Percentiles rank a stretch among this genome's conserved stretches.
Evolutionary conservation across 1,140 invertebrate species (phyloP).

Genomic region (Drosophila athabasca): DNA sequence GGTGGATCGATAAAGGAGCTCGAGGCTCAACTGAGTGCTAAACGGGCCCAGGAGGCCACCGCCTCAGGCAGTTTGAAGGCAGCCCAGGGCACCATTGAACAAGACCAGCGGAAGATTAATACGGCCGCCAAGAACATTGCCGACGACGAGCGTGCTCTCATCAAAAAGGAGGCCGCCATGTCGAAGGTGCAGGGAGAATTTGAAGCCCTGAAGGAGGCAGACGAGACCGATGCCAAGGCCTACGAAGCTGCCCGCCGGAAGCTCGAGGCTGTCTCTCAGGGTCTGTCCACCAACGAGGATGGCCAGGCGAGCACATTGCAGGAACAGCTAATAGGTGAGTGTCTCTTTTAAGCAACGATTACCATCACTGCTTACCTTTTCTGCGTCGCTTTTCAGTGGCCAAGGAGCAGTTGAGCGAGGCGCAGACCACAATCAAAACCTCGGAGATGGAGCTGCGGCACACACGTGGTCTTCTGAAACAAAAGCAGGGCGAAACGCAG

Average conservation of each 20-base stretch:
- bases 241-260: conserved; percentile 90
- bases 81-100: conserved; percentile 88
- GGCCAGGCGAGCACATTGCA: conserved; percentile 93
- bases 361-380: background rate
- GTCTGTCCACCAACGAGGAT: conserved; percentile 91
- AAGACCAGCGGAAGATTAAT: conserved; percentile 88
- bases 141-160: conserved; percentile 89
- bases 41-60: conserved; percentile 89
- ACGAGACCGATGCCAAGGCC: conserved; percentile 88
- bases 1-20: conserved; percentile 87
- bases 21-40: conserved; percentile 87
- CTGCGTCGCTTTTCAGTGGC: conserved; percentile 85
- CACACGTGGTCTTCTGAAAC: conserved; percentile 87
- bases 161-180: conserved; percentile 88
- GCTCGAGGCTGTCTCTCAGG: conserved; percentile 93
- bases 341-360: background rate
- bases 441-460: conserved; percentile 91
- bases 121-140: conserved; percentile 88
- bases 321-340: conserved; percentile 92
- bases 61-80: conserved; percentile 88
- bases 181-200: conserved; percentile 88
- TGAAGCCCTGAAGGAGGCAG: conserved; percentile 88
- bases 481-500: conserved; percentile 88
- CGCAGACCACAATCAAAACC: conserved; percentile 92
- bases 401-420: conserved; percentile 89